Percentiles rank a stretch among this genome's conserved stretches.
Evolutionary conservation across 2,113 vertebrate genomes (phyloP).

Genomic region (Antennarius striatus): DNA sequence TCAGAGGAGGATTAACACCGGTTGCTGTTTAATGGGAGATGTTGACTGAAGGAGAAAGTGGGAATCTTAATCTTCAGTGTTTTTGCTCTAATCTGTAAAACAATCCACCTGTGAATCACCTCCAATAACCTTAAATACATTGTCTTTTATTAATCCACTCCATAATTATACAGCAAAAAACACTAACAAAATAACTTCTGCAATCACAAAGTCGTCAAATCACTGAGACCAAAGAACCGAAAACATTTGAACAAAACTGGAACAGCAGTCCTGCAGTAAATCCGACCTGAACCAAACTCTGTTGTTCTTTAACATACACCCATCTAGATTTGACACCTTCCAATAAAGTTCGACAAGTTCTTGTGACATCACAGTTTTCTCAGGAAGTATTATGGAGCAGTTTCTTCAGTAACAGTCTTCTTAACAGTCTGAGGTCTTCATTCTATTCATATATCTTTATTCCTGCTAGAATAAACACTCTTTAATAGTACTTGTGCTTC

Average conservation of each 20-base stretch:
- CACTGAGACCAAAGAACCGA: neutral
- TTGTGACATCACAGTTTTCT: too few species aligned
- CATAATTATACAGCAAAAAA: neutral
- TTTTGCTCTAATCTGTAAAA: constrained; percentile 2
- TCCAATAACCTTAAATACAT: neutral
- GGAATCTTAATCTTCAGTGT: constrained; percentile 1
- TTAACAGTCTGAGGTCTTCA: too few species aligned
- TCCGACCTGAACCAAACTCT: neutral
- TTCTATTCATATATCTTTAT: too few species aligned
- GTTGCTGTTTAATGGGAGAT: neutral
- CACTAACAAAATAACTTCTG: neutral
- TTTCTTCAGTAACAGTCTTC: too few species aligned
- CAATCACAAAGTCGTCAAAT: neutral
- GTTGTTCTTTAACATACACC: too few species aligned
- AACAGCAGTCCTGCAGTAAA: neutral
- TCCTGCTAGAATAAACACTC: too few species aligned
- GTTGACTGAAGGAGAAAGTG: too few species aligned
- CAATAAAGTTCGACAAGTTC: too few species aligned
- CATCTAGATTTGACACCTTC: too few species aligned
- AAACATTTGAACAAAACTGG: neutral
- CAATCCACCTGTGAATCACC: constrained; percentile 1
- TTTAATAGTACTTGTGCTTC: too few species aligned
- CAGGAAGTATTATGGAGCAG: too few species aligned
- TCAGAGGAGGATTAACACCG: neutral
- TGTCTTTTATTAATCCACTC: neutral